These are phyloP conservation scores for Dasysyrphus tricinctus DNA, from an alignment of 2,888 invertebrate species.

Conservation along the genomic window DNA sequence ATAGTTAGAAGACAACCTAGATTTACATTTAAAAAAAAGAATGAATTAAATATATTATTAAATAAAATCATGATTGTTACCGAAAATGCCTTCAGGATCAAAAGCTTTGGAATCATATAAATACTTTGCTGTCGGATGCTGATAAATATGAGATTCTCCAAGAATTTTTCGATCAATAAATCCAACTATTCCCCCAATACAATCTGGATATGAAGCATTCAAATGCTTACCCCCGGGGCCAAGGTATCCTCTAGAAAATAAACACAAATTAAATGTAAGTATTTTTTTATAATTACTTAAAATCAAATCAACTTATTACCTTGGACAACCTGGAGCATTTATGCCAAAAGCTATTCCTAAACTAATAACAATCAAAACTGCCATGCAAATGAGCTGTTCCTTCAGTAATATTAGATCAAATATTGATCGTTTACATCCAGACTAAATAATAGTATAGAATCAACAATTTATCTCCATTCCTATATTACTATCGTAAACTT, in stretches of 20 bases:
- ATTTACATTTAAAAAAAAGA: background rate
- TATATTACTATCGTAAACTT: conserved; percentile 74
- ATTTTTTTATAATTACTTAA: background rate
- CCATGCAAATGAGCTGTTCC: conserved; percentile 88
- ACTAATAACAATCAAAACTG: conserved; percentile 87
- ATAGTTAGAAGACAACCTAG: conserved; percentile 90
- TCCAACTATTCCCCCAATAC: conserved; percentile 95
- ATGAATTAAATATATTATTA: background rate
- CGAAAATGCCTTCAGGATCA: conserved; percentile 96
- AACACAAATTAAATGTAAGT: background rate
- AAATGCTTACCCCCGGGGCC: conserved; percentile 96
- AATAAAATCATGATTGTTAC: conserved; percentile 83
- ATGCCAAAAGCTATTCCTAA: conserved; percentile 89
- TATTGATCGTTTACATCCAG: conserved; percentile 79
- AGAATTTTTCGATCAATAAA: conserved; percentile 92
- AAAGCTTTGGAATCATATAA: conserved; percentile 89
- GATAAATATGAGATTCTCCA: conserved; percentile 90
- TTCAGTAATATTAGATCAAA: conserved; percentile 84
- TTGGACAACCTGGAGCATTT: conserved; percentile 91
- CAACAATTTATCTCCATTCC: background rate
- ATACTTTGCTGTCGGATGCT: conserved; percentile 87
- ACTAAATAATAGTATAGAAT: conserved; percentile 63
- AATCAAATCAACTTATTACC: conserved; percentile 84
- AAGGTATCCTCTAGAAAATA: conserved; percentile 90
- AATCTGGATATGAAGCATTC: conserved; percentile 87